A percentile compares a stretch with the other conserved stretches of the same genome.
Evolutionary conservation across 2,888 invertebrate genomes (phyloP).

Genomic region (Tetragonula carbonaria): DNA sequence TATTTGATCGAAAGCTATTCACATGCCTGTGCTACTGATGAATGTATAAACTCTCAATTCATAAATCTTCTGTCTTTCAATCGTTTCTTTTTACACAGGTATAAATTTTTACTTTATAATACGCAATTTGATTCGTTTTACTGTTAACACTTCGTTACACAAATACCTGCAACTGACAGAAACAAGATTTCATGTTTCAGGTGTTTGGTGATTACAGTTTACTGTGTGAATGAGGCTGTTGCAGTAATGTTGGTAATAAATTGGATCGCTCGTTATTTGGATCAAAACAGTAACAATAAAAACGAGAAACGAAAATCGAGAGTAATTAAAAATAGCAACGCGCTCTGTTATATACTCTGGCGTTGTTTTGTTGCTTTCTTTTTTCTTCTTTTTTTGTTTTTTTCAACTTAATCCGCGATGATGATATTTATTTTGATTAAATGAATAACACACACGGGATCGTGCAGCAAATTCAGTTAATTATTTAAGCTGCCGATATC

Average conservation of each 20-base stretch:
- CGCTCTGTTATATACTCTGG: neutral
- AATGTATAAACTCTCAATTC: too few relatives aligned
- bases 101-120: neutral
- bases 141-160: neutral
- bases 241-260: neutral
- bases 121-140: neutral
- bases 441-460: conserved; percentile 14
- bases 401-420: neutral
- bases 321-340: conserved; percentile 24
- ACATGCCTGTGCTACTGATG: too few relatives aligned
- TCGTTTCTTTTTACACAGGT: too few relatives aligned
- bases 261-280: neutral
- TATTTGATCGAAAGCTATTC: too few relatives aligned
- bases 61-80: too few relatives aligned
- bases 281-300: neutral
- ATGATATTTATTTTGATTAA: conserved; percentile 21
- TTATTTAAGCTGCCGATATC: conserved; percentile 2
- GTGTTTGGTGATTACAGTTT: neutral
- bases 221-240: neutral
- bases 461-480: neutral
- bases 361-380: too few relatives aligned
- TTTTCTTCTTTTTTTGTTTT: neutral
- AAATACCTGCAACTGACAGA: neutral
- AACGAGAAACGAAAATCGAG: neutral
- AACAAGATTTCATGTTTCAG: neutral